Percentiles rank a stretch among this genome's conserved stretches.
Conservation (phyloP, 2,113 vertebrate species). For the Noturus placidus region DNA sequence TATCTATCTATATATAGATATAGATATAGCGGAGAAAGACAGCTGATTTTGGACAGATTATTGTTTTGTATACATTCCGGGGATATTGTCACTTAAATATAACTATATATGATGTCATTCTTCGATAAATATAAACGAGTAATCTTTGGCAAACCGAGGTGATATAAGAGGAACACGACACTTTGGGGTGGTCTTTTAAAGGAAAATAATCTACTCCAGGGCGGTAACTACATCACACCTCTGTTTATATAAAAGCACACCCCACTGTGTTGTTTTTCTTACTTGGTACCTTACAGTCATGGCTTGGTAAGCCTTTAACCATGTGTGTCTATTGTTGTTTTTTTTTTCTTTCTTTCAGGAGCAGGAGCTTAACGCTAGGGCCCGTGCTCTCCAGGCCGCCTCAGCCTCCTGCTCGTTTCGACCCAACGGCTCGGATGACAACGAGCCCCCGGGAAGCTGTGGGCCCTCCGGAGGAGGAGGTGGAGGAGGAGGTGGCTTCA, state of each 20-base stretch:
- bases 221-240: neutral
- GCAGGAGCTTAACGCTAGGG: constrained; percentile 92
- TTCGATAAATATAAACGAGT: neutral
- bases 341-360: constrained; percentile 73
- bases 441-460: constrained; percentile 94
- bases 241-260: neutral
- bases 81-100: neutral
- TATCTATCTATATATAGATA: too few species aligned
- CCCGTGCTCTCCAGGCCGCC: constrained; percentile 89
- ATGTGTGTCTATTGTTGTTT: neutral
- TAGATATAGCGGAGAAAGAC: too few species aligned
- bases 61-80: neutral
- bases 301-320: neutral
- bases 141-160: neutral
- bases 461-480: constrained; percentile 92
- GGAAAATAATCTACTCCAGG: neutral
- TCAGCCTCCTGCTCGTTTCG: constrained; percentile 92
- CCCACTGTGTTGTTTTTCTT: neutral
- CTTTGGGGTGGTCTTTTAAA: neutral
- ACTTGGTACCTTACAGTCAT: neutral
- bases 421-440: constrained; percentile 95
- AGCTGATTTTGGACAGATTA: neutral
- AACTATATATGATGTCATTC: too few species aligned
- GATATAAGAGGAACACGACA: neutral
- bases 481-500: constrained; percentile 86